Base-by-base conservation (phyloP, 2,888 invertebrate species). In the Pyrgus malvae region DNA sequence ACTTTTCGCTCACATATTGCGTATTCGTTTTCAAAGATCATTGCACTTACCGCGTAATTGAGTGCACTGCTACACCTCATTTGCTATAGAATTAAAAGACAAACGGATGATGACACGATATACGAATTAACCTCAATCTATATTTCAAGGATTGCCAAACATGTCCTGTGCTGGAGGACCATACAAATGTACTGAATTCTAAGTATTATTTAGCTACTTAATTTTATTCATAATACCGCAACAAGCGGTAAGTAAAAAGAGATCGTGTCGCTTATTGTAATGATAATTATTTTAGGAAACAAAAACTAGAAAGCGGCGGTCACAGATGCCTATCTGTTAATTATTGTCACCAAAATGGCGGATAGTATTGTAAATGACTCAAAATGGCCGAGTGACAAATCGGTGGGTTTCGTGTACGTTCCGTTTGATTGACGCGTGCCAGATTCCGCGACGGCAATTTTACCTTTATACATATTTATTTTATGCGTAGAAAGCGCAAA, bases 231-330 rank as follows among this genome's bases (percentile, higher is more conserved):
- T 83, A 87, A 84, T 81, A 87, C 84, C 85, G 83, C 83, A 86
- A 83, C 83, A 40, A 80, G 83, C 86, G 86, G 83, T 79, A 79
- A 83, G 78, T 83, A 83, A 78, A 87, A 87, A 83, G 86, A 86
- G 82, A 85, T 86, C 82, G 80, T 74, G 77, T 77, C 76, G 74
- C 76, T 80, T 85, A 86, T 90, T 90, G 89, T 90, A 63, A 90
- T 90, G 89, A 85, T 90, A 90, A 90, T 90, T 86, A 86, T 87
- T 89, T 84, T 76, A 67, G 83, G 83, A 87, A 87, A 89, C 89
- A 88, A 88, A 84, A 87, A 86, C 83, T 87, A 90, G 89, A 90
- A 90, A 90, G 88, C 85, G 80, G 79, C 81, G 76, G 60, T 64
- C 76, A 73, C 72, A 78, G 83, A 87, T 86, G 84, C 75, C 78